Evolutionary conservation across 1,140 invertebrate species (phyloP), one percentile per base, ranked within the genome.

Genomic region (Chironomus tepperi): DNA sequence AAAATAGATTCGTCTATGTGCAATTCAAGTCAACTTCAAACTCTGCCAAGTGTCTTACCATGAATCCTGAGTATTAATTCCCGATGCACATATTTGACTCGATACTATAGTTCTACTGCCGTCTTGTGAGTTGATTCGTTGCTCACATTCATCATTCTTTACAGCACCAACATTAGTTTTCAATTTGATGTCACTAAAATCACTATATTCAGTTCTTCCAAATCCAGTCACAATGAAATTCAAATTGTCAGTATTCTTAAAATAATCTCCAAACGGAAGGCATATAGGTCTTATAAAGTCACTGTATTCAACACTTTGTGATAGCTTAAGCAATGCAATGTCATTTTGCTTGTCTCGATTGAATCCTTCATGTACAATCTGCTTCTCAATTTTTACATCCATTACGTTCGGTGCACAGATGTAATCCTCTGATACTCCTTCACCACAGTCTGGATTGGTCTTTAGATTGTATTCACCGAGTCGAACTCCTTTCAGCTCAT

Each of bases 171-270:
- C 47, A 57, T 57, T 57, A 5, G 47, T 57, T 12, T 57, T 57
- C 10, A 57, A 57, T 15, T 57, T 57, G 3, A 57, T n/a, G 15
- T 57, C 15, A 15, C 47, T 57, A 12, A 12, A n/a, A 12, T 57
- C 47, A 1, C 47, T n/a, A 57, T 5, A 9, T 57, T 92, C 90
- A 8, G 86, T 87, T 79, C 84, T 84, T 19, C 86, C 86, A 89
- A 90, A 93, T 0, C 91, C 91, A 0, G 90, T 89, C 0, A 88
- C 86, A 34, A 84, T 85, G 0, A 89, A 82, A 24, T 65, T 79
- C 74, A 78, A 78, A 3, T 78, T 80, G 0, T 77, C 70, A 3
- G 65, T 75, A 7, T 76, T 74, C 3, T 5, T 34, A 34, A 75
- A 74, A 2, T 73, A 76, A 42, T 80, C 75, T 9, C 76, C 77